Evolutionary conservation across 2,888 invertebrate genomes (phyloP).

Genomic region (Limnephilus auricula): DNA sequence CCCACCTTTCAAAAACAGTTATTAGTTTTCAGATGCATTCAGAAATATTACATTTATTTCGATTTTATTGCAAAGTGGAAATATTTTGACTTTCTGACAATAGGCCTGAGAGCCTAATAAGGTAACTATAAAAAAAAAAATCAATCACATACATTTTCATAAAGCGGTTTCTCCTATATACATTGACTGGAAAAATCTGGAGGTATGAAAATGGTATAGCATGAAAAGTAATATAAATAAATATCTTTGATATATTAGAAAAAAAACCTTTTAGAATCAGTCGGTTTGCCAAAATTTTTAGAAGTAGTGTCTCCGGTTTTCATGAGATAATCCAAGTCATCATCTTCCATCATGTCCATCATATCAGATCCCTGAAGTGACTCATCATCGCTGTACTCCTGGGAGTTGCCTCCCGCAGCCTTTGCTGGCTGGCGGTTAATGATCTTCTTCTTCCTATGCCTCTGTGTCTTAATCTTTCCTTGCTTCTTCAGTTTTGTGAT

Average conservation of each 20-base stretch:
- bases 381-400: conserved; percentile 73
- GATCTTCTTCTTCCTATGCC: conserved; percentile 72
- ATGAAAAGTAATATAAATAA: not conserved
- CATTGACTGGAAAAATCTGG: not conserved
- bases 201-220: not conserved
- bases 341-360: conserved; percentile 79
- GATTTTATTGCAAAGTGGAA: too few species aligned
- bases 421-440: conserved; percentile 67
- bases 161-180: too few species aligned
- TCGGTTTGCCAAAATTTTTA: conserved; percentile 29
- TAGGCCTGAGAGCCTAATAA: too few species aligned
- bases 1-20: too few species aligned
- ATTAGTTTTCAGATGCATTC: too few species aligned
- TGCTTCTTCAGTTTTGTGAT: conserved; percentile 78
- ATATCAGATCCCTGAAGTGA: conserved; percentile 77
- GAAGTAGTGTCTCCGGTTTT: conserved; percentile 64
- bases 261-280: conserved; percentile 14
- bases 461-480: conserved; percentile 76
- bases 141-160: too few species aligned
- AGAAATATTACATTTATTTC: too few species aligned
- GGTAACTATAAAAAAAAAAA: too few species aligned
- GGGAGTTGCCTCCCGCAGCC: conserved; percentile 54
- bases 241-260: not conserved
- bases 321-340: conserved; percentile 77
- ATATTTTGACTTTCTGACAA: too few species aligned